A percentile compares a stretch with the other conserved stretches of the same genome.
phyloP scores from a whole-genome alignment of 2,113 vertebrate species.

The Apus apus region DNA sequence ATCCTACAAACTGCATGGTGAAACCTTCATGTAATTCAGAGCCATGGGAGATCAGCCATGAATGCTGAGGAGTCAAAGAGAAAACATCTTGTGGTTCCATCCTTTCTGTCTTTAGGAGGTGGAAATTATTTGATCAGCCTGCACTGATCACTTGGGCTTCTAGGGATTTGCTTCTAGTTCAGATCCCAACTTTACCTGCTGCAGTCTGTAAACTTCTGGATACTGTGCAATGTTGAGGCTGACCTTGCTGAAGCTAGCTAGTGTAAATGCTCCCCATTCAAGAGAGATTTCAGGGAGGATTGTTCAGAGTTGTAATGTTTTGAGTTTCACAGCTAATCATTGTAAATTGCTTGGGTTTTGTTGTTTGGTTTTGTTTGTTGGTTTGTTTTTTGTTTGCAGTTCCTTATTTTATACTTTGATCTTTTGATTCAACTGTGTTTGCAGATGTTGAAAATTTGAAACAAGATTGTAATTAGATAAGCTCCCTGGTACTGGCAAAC shows the following conservation, averaged over 20 bases:
- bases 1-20: background rate
- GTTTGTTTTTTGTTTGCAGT: background rate
- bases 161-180: background rate
- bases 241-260: background rate
- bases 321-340: background rate
- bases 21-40: background rate
- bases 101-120: background rate
- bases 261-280: background rate
- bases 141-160: background rate
- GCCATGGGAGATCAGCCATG: background rate
- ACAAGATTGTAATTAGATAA: background rate
- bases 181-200: background rate
- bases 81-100: background rate
- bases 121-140: background rate
- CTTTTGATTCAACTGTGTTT: background rate
- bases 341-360: background rate
- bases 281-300: background rate
- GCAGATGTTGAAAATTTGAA: slow-evolving; percentile 18
- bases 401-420: background rate
- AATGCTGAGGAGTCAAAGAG: background rate
- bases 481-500: background rate
- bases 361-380: background rate
- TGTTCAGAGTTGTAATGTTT: background rate
- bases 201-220: background rate
- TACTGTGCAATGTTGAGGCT: background rate